phyloP scores from a whole-genome alignment of 1,140 invertebrate genomes.

The Drosophila truncata region DNA sequence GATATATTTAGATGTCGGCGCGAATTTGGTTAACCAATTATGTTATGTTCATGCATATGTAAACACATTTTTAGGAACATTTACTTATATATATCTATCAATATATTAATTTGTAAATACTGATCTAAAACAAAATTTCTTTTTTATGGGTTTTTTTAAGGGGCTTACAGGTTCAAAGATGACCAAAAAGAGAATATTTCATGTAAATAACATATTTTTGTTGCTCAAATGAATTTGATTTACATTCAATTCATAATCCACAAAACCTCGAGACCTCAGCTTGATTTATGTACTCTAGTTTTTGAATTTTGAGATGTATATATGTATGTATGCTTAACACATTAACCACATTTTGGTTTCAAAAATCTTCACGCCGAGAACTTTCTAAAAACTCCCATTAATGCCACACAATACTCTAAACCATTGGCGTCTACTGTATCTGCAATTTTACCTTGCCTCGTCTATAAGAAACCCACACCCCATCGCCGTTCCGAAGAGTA shows the following conservation, averaged over 20 bases:
- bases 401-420: constrained; percentile 61
- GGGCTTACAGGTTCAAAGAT: neutral
- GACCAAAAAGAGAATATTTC: neutral
- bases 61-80: constrained; percentile 43
- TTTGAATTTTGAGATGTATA: constrained; percentile 56
- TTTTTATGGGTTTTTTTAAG: constrained; percentile 6
- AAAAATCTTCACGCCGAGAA: constrained; percentile 35
- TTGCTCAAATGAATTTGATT: neutral
- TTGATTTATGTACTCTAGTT: constrained; percentile 32
- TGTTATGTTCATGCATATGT: constrained; percentile 49
- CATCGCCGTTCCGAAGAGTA: constrained; percentile 38
- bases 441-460: constrained; percentile 66
- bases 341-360: constrained; percentile 46
- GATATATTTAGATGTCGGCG: constrained; percentile 25
- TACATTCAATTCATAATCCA: constrained; percentile 19
- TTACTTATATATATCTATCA: constrained; percentile 46
- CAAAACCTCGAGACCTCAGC: constrained; percentile 26
- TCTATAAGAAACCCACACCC: constrained; percentile 42
- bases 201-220: constrained; percentile 23
- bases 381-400: constrained; percentile 40
- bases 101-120: constrained; percentile 54
- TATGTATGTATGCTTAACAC: constrained; percentile 53
- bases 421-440: constrained; percentile 69
- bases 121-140: constrained; percentile 24
- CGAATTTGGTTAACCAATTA: constrained; percentile 43